Evolutionary conservation across 2,797 vertebrate genomes (phyloP), one percentile per base, ranked within the genome.

Genomic region (Fistularia commersonii): DNA sequence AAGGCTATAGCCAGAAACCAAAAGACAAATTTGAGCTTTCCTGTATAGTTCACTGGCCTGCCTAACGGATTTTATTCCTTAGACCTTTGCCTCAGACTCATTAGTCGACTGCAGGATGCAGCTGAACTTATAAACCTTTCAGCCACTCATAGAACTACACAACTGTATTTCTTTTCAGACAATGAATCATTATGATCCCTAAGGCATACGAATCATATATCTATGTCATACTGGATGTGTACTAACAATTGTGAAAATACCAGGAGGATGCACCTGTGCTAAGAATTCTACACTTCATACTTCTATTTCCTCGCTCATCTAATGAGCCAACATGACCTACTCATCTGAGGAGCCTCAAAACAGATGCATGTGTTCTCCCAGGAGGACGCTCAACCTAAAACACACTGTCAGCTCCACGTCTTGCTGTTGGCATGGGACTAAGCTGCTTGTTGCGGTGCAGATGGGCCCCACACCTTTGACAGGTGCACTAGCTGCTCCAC

Each of bases 61-160:
- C 36, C 57, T 64, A 67, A 53, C 32, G 57, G 31, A 59, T 72
- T 50, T 64, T 35, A 65, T 66, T 66, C 54, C 47, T 63, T 11
- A 49, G 51, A 54, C 48, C n/a, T 67, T 57, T 58, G 44, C 15
- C 43, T 57, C 46, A 32, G 40, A 57, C 49, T 44, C 47, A 54
- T 64, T 70, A 38, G 62, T 72, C 69, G 32, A 41, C 61, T 23
- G 51, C 64, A 72, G 79, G 80, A 81, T 72, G 74, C 80, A 87
- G 79, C 82, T 87, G 85, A 72, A 69, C 67, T 62, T 62, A 47
- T 76, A 79, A 81, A 81, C 69, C 66, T 69, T 64, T 67, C 55
- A 46, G 53, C 14, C 55, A n/a, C 31, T 63, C 35, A 6, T 51
- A n/a, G n/a, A 62, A 72, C 68, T 36, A 41, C 56, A 47, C 67